Evolutionary conservation across 2,113 vertebrate genomes (phyloP).

Genomic region (Andinoacara biseriatus): DNA sequence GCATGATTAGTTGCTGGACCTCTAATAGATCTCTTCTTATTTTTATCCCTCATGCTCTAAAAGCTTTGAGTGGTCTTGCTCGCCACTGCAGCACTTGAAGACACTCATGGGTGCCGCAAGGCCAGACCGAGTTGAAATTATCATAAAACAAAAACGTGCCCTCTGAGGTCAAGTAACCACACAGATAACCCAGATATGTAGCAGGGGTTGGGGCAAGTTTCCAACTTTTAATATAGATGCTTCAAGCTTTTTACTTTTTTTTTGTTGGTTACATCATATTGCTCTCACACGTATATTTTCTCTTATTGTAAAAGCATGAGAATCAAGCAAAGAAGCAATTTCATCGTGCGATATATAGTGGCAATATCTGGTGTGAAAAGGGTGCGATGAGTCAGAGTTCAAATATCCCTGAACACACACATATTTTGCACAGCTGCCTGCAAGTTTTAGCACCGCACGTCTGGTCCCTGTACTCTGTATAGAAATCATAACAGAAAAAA

Average conservation of each 20-base stretch:
- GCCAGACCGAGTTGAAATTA: conserved; percentile 24
- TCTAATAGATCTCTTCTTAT: conserved; percentile 33
- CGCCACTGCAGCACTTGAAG: conserved; percentile 42
- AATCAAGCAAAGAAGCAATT: conserved; percentile 31
- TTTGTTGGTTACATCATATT: conserved; percentile 3
- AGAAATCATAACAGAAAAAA: neutral
- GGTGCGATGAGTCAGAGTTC: conserved; percentile 12
- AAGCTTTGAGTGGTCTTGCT: conserved; percentile 66
- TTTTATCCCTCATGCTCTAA: conserved; percentile 48
- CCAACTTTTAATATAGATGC: neutral
- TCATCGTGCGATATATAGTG: neutral
- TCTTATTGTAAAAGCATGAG: conserved; percentile 6
- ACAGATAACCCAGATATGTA: conserved; percentile 8
- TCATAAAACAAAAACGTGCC: conserved; percentile 41
- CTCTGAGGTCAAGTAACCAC: conserved; percentile 24
- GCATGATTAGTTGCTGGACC: conserved; percentile 18
- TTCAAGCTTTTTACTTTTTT: neutral
- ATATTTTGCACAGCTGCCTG: neutral
- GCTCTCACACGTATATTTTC: neutral
- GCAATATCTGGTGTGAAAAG: conserved; percentile 9
- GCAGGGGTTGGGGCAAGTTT: neutral
- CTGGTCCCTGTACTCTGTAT: neutral
- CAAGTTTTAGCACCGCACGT: neutral
- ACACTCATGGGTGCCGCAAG: conserved; percentile 39
- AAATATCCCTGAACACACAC: neutral